These are phyloP conservation scores for Yponomeuta sedellus DNA, from an alignment of 2,888 invertebrate species.

Conservation along the genomic window DNA sequence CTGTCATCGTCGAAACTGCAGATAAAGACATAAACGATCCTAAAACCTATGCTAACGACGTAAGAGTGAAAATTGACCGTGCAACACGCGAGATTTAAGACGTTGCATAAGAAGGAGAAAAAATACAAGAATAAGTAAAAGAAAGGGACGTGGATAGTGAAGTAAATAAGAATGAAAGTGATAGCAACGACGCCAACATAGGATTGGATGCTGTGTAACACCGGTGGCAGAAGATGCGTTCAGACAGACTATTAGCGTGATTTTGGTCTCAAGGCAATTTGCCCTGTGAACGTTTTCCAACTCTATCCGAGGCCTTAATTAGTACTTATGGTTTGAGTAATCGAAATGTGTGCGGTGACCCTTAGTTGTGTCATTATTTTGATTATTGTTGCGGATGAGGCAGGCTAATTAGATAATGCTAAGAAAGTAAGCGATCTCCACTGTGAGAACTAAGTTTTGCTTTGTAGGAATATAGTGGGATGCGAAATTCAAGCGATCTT, in stretches of 20 bases:
- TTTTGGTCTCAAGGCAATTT: slow-evolving; percentile 51
- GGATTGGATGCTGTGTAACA: slow-evolving; percentile 48
- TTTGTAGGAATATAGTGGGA: neutral
- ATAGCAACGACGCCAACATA: slow-evolving; percentile 43
- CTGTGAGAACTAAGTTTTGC: slow-evolving; percentile 14
- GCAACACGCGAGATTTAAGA: neutral
- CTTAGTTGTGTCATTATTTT: slow-evolving; percentile 53
- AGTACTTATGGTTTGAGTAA: slow-evolving; percentile 53
- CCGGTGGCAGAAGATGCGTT: slow-evolving; percentile 51
- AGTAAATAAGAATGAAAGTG: slow-evolving; percentile 39
- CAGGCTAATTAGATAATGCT: slow-evolving; percentile 17
- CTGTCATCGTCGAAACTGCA: neutral
- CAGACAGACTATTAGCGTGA: slow-evolving; percentile 57
- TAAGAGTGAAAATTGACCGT: neutral
- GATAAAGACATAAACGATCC: neutral
- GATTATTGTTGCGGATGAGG: slow-evolving; percentile 37
- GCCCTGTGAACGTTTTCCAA: slow-evolving; percentile 49
- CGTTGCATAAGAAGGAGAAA: slow-evolving; percentile 25
- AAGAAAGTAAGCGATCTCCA: slow-evolving; percentile 5
- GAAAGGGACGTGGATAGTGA: slow-evolving; percentile 36
- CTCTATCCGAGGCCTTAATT: slow-evolving; percentile 53
- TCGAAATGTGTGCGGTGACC: slow-evolving; percentile 63
- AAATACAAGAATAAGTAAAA: slow-evolving; percentile 38
- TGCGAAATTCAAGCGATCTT: neutral
- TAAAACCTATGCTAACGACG: neutral